Base-by-base conservation (phyloP, 2,797 vertebrate genomes). In the Denticeps clupeoides region DNA sequence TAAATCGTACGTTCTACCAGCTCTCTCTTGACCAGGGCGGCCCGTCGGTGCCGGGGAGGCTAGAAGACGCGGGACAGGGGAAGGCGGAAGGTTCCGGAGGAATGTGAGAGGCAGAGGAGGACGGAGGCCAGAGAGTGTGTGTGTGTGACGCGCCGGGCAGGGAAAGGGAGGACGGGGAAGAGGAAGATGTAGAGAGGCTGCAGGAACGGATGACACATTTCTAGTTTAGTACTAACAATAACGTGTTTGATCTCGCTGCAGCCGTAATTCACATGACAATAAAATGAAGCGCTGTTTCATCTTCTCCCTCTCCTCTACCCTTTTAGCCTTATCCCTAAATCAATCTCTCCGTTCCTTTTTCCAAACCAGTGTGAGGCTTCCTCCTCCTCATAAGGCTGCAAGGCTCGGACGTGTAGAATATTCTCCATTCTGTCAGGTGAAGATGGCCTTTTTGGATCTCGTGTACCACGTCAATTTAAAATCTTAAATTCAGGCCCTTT, bases 231-330 rank as follows among this genome's bases (percentile, higher is more conserved):
- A 51, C 59, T 64, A 63, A 72, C 69, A 70, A 55, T 59, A 69
- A 56, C 61, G 24, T 55, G 63, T 76, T 79, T 75, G 60, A 73
- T 70, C 54, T 70, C 50, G 67, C 51, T 26, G 55, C 53, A 5
- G 49, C 67, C 53, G 55, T 73, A 67, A 72, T 55, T 78, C 62
- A 69, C 47, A 42, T 48, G 49, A 52, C 57, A 60, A 52, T 65
- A 59, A 70, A 68, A 68, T 62, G 31, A 66, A 73, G 60, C 49
- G 23, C 32, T 26, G 45, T 69, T 68, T 69, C 45, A 55, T 71
- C 66, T 66, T 43, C 49, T 28, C 49, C 46, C 41, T 49, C 53
- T 41, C 43, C 23, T 19, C 45, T 16, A 29, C 64, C 53, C 65
- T 32, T 51, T 60, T 58, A 40, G 54, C 56, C 49, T 55, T 31